Evolutionary conservation across 2,113 vertebrate species (phyloP).

Genomic region (Apistogramma diplotaenia): DNA sequence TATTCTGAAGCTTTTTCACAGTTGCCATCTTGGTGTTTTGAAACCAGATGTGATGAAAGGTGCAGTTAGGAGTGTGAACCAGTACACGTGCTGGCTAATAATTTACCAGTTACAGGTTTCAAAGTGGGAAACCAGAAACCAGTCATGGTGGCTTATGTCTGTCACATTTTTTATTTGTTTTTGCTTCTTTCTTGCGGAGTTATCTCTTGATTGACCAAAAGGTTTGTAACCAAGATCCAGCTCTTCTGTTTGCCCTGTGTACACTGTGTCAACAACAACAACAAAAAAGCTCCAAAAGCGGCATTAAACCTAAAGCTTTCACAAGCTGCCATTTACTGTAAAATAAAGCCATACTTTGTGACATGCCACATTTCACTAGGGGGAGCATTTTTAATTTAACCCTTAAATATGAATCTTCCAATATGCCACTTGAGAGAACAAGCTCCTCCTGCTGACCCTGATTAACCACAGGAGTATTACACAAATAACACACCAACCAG

Average conservation of each 20-base stretch:
- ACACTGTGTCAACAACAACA: background rate
- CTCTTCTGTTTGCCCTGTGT: background rate
- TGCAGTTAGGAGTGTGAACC: no score
- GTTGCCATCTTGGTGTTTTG: no score
- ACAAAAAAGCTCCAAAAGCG: background rate
- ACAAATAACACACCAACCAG: constrained; percentile 8
- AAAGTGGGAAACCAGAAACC: background rate
- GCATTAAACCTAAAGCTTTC: background rate
- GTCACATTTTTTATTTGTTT: background rate
- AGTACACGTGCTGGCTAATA: no score
- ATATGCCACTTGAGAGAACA: background rate
- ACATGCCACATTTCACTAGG: background rate
- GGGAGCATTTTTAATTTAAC: background rate
- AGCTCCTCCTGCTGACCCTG: constrained; percentile 27
- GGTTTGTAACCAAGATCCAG: background rate
- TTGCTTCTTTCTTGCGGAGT: background rate
- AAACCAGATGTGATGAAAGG: no score
- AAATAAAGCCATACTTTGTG: background rate
- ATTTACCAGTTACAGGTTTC: no score
- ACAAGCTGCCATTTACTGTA: background rate
- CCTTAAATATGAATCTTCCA: background rate
- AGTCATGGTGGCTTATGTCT: background rate
- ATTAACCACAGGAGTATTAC: background rate
- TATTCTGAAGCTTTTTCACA: no score
- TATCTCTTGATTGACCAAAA: background rate